Percentiles rank a stretch among this genome's conserved stretches.
Evolutionary conservation across 2,113 vertebrate species (phyloP).

Genomic region (Macaca fascicularis): T2T-MFA8v1.1 NC_088387.1:17106501-17107000

Average conservation of each 20-base stretch:
- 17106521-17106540: constrained; percentile 10
- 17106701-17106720: neutral
- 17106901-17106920: neutral
- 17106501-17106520: neutral
- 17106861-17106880: constrained; percentile 25
- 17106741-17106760: constrained; percentile 8
- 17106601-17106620: neutral
- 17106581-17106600: neutral
- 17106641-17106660: neutral
- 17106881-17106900: neutral
- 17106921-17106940: neutral
- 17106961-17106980: neutral
- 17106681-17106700: neutral
- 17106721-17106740: neutral
- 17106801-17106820: constrained; percentile 5
- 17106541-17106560: neutral
- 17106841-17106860: neutral
- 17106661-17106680: neutral
- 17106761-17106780: constrained; percentile 32
- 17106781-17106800: neutral
- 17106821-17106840: constrained; percentile 1
- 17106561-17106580: neutral
- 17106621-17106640: neutral
- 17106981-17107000: neutral
- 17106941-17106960: neutral